Conservation (phyloP, 2,797 vertebrate genomes). For the Artibeus jamaicensis region DNA sequence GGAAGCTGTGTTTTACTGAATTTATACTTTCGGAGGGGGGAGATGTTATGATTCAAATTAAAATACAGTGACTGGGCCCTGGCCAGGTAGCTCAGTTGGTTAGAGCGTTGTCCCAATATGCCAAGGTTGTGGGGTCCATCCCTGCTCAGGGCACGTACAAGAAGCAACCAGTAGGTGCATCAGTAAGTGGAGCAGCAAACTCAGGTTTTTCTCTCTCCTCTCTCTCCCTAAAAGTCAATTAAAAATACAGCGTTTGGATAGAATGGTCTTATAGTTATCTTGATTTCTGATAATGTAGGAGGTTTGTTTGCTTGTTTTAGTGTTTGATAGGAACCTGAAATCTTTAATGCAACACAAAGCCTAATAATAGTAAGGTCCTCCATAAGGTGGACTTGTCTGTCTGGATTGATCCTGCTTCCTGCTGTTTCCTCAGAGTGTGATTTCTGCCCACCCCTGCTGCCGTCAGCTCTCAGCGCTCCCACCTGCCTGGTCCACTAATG, state of each 20-base stretch:
- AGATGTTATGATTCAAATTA: not conserved
- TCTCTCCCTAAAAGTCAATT: not conserved
- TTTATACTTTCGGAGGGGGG: not conserved
- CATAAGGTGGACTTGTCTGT: not conserved
- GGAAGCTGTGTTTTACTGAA: not conserved
- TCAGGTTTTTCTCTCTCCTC: not conserved
- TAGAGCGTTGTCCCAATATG: not conserved
- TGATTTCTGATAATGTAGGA: not conserved
- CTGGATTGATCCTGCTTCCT: not conserved
- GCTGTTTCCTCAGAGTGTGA: not conserved
- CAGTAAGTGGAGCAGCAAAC: not conserved
- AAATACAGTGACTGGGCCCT: not conserved
- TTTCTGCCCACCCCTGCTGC: not conserved
- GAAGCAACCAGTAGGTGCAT: not conserved
- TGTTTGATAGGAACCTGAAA: not conserved
- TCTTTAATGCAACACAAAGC: not conserved
- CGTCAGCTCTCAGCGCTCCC: not conserved
- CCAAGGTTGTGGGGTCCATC: not conserved
- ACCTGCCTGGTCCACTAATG: not conserved
- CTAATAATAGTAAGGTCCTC: not conserved
- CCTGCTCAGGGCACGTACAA: not conserved
- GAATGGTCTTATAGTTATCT: not conserved
- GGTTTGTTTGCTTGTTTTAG: not conserved
- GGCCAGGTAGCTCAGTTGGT: not conserved
- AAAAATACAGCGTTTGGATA: not conserved